These are phyloP conservation scores for Pomatostomus ruficeps DNA, from an alignment of 2,113 vertebrate species.

Conservation along the genomic window DNA sequence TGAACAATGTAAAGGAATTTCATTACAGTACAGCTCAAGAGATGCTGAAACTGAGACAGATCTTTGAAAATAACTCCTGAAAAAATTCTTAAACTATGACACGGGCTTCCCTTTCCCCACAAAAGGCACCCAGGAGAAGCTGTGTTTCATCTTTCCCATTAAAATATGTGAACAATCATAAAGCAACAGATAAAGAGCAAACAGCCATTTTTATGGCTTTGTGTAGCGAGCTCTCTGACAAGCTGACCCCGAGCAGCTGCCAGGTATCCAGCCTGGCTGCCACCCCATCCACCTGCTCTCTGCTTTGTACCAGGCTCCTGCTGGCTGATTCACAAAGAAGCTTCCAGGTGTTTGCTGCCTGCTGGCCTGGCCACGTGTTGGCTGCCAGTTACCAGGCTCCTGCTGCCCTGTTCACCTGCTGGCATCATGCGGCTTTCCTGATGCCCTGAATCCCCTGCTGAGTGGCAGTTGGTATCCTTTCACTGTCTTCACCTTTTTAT, in stretches of 20 bases:
- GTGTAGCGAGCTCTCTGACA: background rate
- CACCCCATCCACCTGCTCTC: background rate
- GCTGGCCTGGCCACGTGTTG: background rate
- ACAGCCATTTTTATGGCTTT: background rate
- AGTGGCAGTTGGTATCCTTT: background rate
- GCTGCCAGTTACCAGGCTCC: background rate
- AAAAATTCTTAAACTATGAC: background rate
- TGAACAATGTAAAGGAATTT: background rate
- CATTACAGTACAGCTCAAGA: background rate
- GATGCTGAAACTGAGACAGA: background rate
- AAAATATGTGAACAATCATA: background rate
- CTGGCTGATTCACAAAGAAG: background rate
- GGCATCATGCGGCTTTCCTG: background rate
- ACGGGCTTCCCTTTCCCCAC: background rate
- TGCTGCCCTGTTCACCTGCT: background rate
- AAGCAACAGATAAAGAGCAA: background rate
- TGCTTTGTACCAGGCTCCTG: background rate
- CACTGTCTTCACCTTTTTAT: background rate
- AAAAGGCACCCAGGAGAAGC: background rate
- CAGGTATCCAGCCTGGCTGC: background rate
- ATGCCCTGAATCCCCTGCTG: background rate
- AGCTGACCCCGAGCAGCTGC: background rate
- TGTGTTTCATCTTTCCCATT: background rate
- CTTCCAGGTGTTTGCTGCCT: background rate
- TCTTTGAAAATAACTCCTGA: background rate